Evolutionary conservation across 2,888 invertebrate genomes (phyloP).

Genomic region (Idaea biselata): DNA sequence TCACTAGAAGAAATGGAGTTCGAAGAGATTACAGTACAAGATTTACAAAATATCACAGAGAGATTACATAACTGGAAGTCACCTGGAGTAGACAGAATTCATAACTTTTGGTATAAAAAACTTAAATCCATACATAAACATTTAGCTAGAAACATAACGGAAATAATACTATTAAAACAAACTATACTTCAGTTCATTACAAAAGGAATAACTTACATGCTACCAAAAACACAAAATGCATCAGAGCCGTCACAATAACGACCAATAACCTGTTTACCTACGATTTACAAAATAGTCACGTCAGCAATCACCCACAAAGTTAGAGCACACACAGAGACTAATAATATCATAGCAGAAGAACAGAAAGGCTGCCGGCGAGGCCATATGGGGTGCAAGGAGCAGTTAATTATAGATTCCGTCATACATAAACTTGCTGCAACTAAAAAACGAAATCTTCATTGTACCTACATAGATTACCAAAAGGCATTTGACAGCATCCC

Average conservation of each 20-base stretch:
- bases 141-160: slow-evolving; percentile 5
- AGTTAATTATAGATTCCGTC: slow-evolving; percentile 15
- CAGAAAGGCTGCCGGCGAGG: slow-evolving; percentile 10
- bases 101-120: slow-evolving; percentile 27
- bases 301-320: slow-evolving; percentile 16
- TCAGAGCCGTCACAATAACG: slow-evolving; percentile 22
- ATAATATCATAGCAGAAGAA: slow-evolving; percentile 8
- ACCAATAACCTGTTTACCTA: slow-evolving; percentile 30
- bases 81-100: slow-evolving; percentile 22
- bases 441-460: background rate
- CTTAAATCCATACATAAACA: slow-evolving; percentile 11
- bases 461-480: slow-evolving; percentile 8
- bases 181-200: slow-evolving; percentile 17
- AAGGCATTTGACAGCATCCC: slow-evolving; percentile 14
- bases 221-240: slow-evolving; percentile 17
- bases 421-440: slow-evolving; percentile 8
- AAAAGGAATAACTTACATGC: slow-evolving; percentile 21
- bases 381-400: slow-evolving; percentile 20
- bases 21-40: slow-evolving; percentile 15
- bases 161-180: slow-evolving; percentile 4
- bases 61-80: slow-evolving; percentile 24
- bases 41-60: slow-evolving; percentile 10
- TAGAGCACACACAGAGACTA: slow-evolving; percentile 3
- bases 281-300: slow-evolving; percentile 26
- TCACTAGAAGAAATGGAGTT: slow-evolving; percentile 24